Base-by-base conservation (phyloP, 2,113 vertebrate species). In the Polyodon spathula region DNA sequence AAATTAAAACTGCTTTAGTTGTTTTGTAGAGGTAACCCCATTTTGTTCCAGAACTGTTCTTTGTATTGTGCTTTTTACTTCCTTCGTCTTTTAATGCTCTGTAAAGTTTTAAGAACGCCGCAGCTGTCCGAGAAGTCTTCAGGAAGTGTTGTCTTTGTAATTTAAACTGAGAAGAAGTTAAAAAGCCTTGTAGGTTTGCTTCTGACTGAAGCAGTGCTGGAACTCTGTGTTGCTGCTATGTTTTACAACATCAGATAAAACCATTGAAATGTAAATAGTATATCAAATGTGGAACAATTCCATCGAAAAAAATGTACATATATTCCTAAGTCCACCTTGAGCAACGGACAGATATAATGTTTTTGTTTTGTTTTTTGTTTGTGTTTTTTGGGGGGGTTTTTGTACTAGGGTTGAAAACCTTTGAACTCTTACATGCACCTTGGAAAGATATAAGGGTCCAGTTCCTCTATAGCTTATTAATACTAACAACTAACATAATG, bases 401-500 rank as follows among this genome's bases (percentile, higher is more conserved):
- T 94, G 88, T 94, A 91, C 87, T 86, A 88, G 88, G 82, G 89
- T 86, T 80, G 83, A 83, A 79, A 86, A 79, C 80, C 83, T 84
- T 86, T 78, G 91, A 89, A 95, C 91, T 92, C 88, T 94, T 94
- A 93, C 90, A 93, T 94, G 93, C 92, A 95, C 95, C 97, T 97
- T 85, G 92, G 86, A 86, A 93, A 93, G 84, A 89, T 92, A 86
- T 87, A 87, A 87, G 82, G 86, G 92, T 94, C 89, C 89, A 87
- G 88, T 93, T 97, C 91, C 90, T 92, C 93, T 95, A 95, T 89
- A 93, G 85, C 95, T n/a, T n/a, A n/a, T 97, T 94, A 93, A 89
- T 95, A 96, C 91, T 93, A 97, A 97, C 94, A 93, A 88, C 88
- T 93, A 92, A 91, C 88, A 93, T 95, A 94, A 90, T 97, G 93